A percentile compares a stretch with the other conserved stretches of the same genome.
phyloP scores from a whole-genome alignment of 2,888 invertebrate genomes.

The Muscina levida region DNA sequence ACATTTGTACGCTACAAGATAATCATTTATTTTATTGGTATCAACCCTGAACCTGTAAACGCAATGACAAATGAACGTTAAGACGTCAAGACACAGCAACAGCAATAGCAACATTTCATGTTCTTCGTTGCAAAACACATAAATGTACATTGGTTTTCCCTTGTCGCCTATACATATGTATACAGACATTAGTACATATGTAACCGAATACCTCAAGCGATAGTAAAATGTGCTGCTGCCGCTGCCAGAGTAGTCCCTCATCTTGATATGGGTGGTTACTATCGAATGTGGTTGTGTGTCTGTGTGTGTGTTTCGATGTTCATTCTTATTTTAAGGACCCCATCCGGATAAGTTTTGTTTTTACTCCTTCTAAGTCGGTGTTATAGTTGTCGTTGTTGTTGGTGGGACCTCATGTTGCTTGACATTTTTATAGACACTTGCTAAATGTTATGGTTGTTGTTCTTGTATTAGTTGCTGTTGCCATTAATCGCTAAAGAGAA shows the following conservation, averaged over 20 bases:
- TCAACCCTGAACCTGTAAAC: slow-evolving; percentile 33
- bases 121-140: not conserved
- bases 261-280: not conserved
- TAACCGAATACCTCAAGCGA: not conserved
- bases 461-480: slow-evolving; percentile 7
- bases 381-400: not conserved
- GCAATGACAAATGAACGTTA: slow-evolving; percentile 37
- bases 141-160: too few species aligned
- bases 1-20: not conserved
- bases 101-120: slow-evolving; percentile 25
- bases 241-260: not conserved
- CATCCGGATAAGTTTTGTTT: slow-evolving; percentile 20
- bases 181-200: not conserved
- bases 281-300: not conserved
- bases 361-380: not conserved
- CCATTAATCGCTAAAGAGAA: slow-evolving; percentile 25
- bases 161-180: not conserved
- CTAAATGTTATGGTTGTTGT: slow-evolving; percentile 26
- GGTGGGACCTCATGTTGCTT: slow-evolving; percentile 5
- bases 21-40: slow-evolving; percentile 32
- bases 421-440: slow-evolving; percentile 38
- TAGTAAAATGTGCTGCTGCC: not conserved
- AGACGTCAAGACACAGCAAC: slow-evolving; percentile 23
- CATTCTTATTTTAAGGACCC: slow-evolving; percentile 14
- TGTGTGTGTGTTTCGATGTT: not conserved